A percentile compares a stretch with the other conserved stretches of the same genome.
Evolutionary conservation across 2,888 invertebrate genomes (phyloP).

Genomic region (Drosophila stalkeri): DNA sequence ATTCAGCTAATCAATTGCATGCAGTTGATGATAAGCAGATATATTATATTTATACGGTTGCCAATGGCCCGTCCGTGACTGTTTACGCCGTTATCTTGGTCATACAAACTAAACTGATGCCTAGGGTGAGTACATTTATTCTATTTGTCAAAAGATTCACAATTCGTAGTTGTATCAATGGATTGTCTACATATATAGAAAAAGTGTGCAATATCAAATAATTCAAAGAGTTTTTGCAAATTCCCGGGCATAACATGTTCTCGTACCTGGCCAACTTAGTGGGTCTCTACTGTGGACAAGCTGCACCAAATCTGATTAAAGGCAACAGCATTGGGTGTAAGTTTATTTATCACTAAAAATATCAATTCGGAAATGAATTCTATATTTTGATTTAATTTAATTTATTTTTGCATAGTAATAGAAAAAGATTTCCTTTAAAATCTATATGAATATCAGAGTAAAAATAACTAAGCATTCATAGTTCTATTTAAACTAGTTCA

Average conservation of each 20-base stretch:
- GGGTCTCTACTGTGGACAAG: conserved; percentile 41
- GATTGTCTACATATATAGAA: neutral
- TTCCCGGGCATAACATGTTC: conserved; percentile 32
- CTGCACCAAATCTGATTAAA: conserved; percentile 2
- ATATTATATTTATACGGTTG: conserved; percentile 14
- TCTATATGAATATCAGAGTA: neutral
- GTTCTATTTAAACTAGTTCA: neutral
- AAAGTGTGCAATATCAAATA: conserved; percentile 36
- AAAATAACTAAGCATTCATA: neutral
- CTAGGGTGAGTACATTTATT: conserved; percentile 15
- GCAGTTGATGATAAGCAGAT: conserved; percentile 14
- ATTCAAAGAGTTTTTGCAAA: neutral
- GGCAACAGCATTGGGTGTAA: conserved; percentile 22
- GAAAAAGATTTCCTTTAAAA: neutral
- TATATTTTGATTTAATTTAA: too few species aligned
- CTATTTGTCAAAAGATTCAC: conserved; percentile 23
- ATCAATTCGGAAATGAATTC: too few species aligned
- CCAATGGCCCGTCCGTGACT: conserved; percentile 25
- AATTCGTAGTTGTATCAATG: conserved; percentile 25
- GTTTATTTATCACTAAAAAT: conserved; percentile 13
- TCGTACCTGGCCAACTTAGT: conserved; percentile 49
- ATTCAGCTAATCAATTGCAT: neutral
- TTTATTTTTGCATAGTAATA: neutral
- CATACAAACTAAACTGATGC: neutral
- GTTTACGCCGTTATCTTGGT: conserved; percentile 42